Base-by-base conservation (phyloP, 2,797 vertebrate species). In the Anguilla megastoma region DNA sequence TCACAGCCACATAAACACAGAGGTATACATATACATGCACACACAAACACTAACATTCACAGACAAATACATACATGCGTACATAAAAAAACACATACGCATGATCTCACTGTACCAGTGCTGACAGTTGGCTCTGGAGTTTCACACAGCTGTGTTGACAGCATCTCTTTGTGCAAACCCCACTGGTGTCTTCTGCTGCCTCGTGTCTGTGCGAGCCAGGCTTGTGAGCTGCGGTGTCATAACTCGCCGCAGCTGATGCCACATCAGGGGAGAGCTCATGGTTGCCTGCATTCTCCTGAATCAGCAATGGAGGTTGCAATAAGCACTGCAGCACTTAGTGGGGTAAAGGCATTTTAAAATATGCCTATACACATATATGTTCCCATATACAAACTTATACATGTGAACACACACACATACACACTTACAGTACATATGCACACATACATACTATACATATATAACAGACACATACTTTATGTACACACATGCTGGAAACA, bases 381-480 rank as follows among this genome's bases (percentile, higher is more conserved):
- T 48, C 86, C 45, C n/a, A 58, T 56, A 36, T 7, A 86, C 84
- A 84, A 86, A 80, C 74, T 85, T 56, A 27, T 54, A 82, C 4
- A 14, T 16, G 14, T 18, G 56, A 87, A 85, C 85, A 74, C 18
- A 83, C 30, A 88, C 14, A 56, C 66, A 86, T 74, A 76, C 63
- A 30, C 66, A 74, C 69, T 27, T 21, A 74, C 30, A 74, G 54
- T 56, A 56, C 24, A 33, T 8, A 8, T 33, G 9, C 69, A 74
- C 69, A 74, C 24, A n/a, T 33, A 74, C 12, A 27, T 2, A 56
- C 10, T 14, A 56, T 56, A 56, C 54, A 1, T 10, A 56, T 56
- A 56, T 14, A 56, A 56, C 54, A 56, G 54, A 52, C 36, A 10
- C 50, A 52, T 7, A 52, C 50, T 52, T 12, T 56, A 56, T 9